Conservation (phyloP, 2,113 vertebrate species). For the Mastomys natalensis region DNA sequence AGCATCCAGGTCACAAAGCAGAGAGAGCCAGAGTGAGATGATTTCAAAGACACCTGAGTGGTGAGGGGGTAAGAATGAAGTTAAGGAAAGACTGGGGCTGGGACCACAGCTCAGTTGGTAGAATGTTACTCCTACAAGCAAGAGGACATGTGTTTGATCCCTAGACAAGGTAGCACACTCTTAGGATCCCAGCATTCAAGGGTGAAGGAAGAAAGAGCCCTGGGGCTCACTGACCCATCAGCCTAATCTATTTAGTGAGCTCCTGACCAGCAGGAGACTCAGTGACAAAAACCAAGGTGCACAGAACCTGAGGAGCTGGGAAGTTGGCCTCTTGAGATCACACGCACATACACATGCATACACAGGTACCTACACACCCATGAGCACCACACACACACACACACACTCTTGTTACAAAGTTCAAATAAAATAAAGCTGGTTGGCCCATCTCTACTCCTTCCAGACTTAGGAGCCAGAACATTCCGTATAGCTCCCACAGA, state of each 20-base stretch:
- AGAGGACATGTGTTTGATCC: background rate
- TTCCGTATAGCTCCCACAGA: background rate
- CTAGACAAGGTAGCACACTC: too few relatives aligned
- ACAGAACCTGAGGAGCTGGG: background rate
- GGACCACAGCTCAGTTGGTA: background rate
- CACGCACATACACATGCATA: too few relatives aligned
- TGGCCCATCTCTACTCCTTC: background rate
- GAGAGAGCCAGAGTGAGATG: background rate
- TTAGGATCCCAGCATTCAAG: background rate
- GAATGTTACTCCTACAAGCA: background rate
- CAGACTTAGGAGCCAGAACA: background rate
- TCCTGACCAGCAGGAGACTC: background rate
- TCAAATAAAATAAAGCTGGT: background rate
- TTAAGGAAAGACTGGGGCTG: too few relatives aligned
- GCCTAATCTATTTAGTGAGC: background rate
- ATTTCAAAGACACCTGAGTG: background rate
- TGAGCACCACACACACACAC: background rate
- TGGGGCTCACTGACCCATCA: background rate
- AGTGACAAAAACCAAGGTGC: background rate
- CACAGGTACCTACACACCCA: too few relatives aligned
- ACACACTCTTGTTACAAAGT: background rate
- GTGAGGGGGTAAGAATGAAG: background rate
- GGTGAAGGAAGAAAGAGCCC: background rate
- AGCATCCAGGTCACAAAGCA: background rate
- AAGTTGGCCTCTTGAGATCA: background rate